Base-by-base conservation (phyloP, 2,888 invertebrate genomes). In the Metopia argyrocephala region DNA sequence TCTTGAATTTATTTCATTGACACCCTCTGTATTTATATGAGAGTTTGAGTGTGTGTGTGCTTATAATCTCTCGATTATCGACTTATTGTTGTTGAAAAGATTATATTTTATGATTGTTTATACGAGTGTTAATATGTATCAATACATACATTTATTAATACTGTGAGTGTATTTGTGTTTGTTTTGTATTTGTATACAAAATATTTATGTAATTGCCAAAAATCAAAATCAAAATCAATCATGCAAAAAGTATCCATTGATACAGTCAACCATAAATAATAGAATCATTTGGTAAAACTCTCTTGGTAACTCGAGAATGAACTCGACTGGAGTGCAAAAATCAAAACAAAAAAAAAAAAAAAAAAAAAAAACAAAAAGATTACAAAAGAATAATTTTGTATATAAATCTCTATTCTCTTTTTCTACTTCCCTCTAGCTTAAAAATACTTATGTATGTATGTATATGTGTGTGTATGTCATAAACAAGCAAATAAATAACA, bases 231-330 rank as follows among this genome's bases (percentile, higher is more conserved):
- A 73, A 56, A 78, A 66, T 56, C 61, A 73, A 78, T 73, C 71
- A 73, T 71, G 71, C 78, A 78, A 66, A 78, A 78, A 73, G 66
- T 78, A 78, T 78, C 78, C 78, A 73, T 56, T 73, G 78, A 68
- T 54, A 78, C 73, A 73, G 27, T 27, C 78, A 78, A 73, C 78
- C 71, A 66, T 73, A 73, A 78, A 73, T 78, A 78, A 78, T 54
- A 62, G 21, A 78, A 78, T 78, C 71, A 56, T 71, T 66, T 73
- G 62, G 62, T 48, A 68, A 73, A 38, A 71, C 66, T 73, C 71
- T 61, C 61, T 45, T 78, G 71, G 78, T 73, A 78, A 73, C 71
- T 54, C 66, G 66, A 73, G 38, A 71, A 78, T 73, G 69, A 76
- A 56, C 56, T 76, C 25, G 28, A 64, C 38, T 38, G 38, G 15